Conservation (phyloP, 2,113 vertebrate species). For the Coracopsis vasa region DNA sequence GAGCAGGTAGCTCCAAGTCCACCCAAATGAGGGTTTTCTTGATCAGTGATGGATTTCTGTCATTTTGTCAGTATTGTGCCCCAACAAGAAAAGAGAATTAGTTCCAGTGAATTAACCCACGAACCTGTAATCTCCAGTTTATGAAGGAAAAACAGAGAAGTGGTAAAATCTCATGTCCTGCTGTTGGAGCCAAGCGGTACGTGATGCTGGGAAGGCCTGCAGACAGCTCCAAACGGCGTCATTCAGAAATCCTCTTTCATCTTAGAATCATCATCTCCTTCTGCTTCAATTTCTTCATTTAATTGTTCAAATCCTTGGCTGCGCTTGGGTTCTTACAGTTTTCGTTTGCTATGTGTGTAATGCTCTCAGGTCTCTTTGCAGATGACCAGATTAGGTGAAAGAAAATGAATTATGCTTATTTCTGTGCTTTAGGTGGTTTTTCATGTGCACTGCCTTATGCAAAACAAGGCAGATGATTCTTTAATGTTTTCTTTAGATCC, state of each 20-base stretch:
- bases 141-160: not conserved
- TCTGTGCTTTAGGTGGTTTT: constrained; percentile 27
- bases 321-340: not conserved
- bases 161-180: not conserved
- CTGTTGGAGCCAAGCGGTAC: not conserved
- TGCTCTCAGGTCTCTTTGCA: not conserved
- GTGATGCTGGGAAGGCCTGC: not conserved
- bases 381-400: constrained; percentile 41
- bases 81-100: not conserved
- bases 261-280: not conserved
- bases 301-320: not conserved
- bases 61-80: not conserved
- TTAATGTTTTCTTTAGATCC: constrained; percentile 58
- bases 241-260: not conserved
- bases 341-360: not conserved
- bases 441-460: constrained; percentile 38
- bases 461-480: constrained; percentile 36
- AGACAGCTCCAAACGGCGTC: rapidly evolving
- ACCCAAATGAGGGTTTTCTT: not conserved
- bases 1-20: not conserved
- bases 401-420: constrained; percentile 61
- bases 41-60: not conserved
- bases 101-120: not conserved
- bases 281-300: constrained; percentile 32
- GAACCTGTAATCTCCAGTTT: not conserved